Percentiles rank a stretch among this genome's conserved stretches.
Conservation (phyloP, 2,113 vertebrate species). For the Semicossyphus pulcher region DNA sequence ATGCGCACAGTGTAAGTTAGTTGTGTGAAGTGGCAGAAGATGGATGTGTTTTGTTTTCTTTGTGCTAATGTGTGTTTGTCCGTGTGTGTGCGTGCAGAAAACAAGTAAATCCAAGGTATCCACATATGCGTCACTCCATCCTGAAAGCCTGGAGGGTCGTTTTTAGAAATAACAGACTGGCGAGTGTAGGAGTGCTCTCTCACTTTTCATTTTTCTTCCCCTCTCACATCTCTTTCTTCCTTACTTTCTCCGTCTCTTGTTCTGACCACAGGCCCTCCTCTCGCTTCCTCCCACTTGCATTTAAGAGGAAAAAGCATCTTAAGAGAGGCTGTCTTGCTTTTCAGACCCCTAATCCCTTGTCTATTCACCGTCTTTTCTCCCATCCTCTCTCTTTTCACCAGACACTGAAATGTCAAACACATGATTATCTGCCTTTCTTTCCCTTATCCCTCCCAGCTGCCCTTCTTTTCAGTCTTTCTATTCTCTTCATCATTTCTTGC, state of each 20-base stretch:
- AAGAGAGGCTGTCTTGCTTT: slow-evolving; percentile 44
- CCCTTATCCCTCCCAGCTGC: slow-evolving; percentile 30
- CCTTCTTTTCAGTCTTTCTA: slow-evolving; percentile 24
- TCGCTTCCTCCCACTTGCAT: slow-evolving; percentile 61
- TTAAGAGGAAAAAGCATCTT: slow-evolving; percentile 53
- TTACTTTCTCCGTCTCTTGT: slow-evolving; percentile 37
- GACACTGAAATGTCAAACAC: slow-evolving; percentile 68
- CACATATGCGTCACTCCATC: slow-evolving; percentile 54
- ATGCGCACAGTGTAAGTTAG: neutral
- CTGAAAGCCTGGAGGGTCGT: slow-evolving; percentile 39
- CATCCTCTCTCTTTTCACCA: slow-evolving; percentile 58
- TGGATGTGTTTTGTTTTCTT: slow-evolving; percentile 22
- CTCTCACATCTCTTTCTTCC: slow-evolving; percentile 41
- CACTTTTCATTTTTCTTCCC: slow-evolving; percentile 25
- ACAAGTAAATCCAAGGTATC: slow-evolving; percentile 30
- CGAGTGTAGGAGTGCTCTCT: slow-evolving; percentile 59
- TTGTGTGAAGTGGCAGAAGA: slow-evolving; percentile 28
- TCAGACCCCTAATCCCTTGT: slow-evolving; percentile 58
- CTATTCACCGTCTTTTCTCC: slow-evolving; percentile 62
- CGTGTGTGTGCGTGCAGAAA: neutral
- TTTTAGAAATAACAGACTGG: slow-evolving; percentile 53
- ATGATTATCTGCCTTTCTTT: slow-evolving; percentile 61
- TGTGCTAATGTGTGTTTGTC: neutral
- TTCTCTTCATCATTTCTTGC: neutral
- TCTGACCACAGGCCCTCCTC: slow-evolving; percentile 63